phyloP scores from a whole-genome alignment of 2,888 invertebrate genomes.

The Mactromeris polynyma region DNA sequence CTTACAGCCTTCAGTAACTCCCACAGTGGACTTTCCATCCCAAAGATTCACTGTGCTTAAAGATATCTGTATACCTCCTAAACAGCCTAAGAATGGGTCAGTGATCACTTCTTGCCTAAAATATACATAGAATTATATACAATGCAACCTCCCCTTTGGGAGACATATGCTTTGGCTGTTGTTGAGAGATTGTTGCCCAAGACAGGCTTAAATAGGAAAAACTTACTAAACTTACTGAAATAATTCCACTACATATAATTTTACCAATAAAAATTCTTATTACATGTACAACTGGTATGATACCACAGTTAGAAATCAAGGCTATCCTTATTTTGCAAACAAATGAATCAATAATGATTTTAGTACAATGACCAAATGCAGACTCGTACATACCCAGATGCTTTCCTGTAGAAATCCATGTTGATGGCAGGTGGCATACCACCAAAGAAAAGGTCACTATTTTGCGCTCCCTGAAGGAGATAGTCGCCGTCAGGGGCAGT shows the following conservation, averaged over 20 bases:
- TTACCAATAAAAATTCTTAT: too few species aligned
- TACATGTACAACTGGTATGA: too few species aligned
- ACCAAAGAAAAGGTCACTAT: conserved; percentile 93
- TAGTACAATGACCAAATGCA: not conserved
- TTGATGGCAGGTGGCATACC: conserved; percentile 93
- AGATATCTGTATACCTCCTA: conserved; percentile 91
- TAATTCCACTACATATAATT: too few species aligned
- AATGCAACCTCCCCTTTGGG: too few species aligned
- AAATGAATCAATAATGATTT: too few species aligned
- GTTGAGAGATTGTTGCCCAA: too few species aligned
- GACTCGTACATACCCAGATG: conserved; percentile 54
- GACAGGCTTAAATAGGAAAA: too few species aligned
- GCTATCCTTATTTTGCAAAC: too few species aligned
- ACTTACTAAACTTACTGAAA: too few species aligned
- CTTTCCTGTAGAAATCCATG: conserved; percentile 45
- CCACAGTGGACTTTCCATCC: conserved; percentile 76
- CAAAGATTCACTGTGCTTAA: conserved; percentile 72
- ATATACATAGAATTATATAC: too few species aligned
- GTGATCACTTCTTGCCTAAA: conserved; percentile 62
- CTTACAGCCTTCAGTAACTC: conserved; percentile 81
- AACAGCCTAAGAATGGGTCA: conserved; percentile 93
- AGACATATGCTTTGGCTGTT: too few species aligned
- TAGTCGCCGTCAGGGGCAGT: conserved; percentile 80
- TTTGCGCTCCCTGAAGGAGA: conserved; percentile 86
- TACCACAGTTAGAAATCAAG: too few species aligned